phyloP scores from a whole-genome alignment of 2,888 invertebrate genomes.

The Drosophila phalerata region DNA sequence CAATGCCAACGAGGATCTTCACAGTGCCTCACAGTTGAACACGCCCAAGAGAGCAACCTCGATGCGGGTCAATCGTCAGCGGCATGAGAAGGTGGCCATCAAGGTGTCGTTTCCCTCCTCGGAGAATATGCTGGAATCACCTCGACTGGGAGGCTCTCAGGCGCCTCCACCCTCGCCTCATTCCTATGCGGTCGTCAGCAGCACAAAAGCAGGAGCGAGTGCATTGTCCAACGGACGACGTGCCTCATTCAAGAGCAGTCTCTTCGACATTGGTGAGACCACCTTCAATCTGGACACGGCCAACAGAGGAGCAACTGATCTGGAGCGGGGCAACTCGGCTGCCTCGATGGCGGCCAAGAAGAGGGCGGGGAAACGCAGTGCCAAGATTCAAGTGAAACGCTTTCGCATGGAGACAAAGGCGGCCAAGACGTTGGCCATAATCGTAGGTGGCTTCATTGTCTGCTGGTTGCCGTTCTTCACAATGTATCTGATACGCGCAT shows the following conservation, averaged over 20 bases:
- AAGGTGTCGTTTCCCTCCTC: conserved; percentile 93
- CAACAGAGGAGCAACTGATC: conserved; percentile 35
- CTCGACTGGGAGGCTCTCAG: conserved; percentile 51
- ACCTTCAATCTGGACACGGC: conserved; percentile 80
- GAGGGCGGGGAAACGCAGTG: conserved; percentile 93
- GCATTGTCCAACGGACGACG: conserved; percentile 78
- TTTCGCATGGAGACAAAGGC: conserved; percentile 98
- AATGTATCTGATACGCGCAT: conserved; percentile 95
- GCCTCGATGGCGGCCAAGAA: conserved; percentile 86
- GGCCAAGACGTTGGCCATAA: conserved; percentile 97
- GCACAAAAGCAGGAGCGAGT: conserved; percentile 50
- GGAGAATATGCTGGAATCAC: conserved; percentile 87
- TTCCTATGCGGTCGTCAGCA: conserved; percentile 74
- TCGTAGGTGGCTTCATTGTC: conserved; percentile 98
- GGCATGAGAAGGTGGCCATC: conserved; percentile 92
- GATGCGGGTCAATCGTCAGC: conserved; percentile 87
- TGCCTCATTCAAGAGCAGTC: conserved; percentile 82
- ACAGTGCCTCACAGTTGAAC: conserved; percentile 79
- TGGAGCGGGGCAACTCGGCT: conserved; percentile 57
- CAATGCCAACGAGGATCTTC: conserved; percentile 60
- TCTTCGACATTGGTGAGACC: conserved; percentile 84
- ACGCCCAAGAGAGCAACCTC: conserved; percentile 86
- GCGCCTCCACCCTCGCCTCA: conserved; percentile 68
- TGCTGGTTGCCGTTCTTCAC: conserved; percentile 99
- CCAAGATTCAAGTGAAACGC: conserved; percentile 95